Conservation (phyloP, 2,113 vertebrate species). For the Cacatua alba region DNA sequence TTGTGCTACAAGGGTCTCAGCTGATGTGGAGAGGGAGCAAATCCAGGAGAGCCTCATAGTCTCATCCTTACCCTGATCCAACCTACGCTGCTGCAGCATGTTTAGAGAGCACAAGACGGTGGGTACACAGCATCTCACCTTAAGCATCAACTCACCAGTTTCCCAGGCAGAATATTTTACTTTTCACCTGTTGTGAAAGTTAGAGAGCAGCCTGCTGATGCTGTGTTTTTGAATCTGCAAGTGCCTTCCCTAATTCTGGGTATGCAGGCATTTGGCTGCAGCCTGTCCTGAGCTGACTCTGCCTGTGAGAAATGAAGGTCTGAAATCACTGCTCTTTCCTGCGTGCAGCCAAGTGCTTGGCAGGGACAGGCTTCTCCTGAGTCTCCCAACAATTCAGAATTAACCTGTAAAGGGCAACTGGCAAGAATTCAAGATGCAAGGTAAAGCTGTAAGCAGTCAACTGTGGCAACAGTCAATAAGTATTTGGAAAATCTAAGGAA, state of each 20-base stretch:
- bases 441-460: background rate
- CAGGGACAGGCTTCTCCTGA: background rate
- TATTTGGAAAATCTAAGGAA: background rate
- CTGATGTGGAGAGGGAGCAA: background rate
- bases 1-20: background rate
- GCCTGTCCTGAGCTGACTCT: background rate
- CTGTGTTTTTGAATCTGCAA: background rate
- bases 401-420: background rate
- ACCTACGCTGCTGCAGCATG: background rate
- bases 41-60: background rate
- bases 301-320: background rate
- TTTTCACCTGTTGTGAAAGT: background rate
- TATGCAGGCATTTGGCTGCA: background rate
- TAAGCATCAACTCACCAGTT: fast-evolving
- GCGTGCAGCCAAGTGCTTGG: background rate
- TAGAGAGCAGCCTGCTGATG: background rate
- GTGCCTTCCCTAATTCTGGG: background rate
- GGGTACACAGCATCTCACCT: background rate
- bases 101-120: background rate
- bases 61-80: background rate
- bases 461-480: background rate
- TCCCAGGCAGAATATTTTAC: background rate
- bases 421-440: background rate
- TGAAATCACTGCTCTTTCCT: background rate
- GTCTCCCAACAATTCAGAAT: background rate